Conservation (phyloP, 37 sponge, comb jelly and placozoan genomes). For the Amphimedon queenslandica region DNA sequence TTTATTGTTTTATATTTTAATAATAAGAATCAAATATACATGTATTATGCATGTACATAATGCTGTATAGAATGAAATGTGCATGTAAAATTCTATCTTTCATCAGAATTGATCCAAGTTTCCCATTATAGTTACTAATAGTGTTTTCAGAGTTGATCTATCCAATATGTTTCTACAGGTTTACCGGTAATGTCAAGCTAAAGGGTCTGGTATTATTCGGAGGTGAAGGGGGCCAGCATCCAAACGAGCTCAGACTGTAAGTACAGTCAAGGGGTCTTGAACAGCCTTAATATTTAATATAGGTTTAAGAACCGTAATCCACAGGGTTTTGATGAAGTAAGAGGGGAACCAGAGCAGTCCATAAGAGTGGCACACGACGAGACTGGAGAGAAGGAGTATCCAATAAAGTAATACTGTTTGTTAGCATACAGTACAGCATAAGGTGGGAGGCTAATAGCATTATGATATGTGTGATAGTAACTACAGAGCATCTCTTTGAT, state of each 20-base stretch:
- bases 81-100: too few relatives aligned
- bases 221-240: constrained; percentile 81
- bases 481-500: too few relatives aligned
- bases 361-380: constrained; percentile 63
- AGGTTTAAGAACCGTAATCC: constrained; percentile 89
- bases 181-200: constrained; percentile 93
- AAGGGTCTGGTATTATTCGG: constrained; percentile 84
- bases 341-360: constrained; percentile 73
- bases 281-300: neutral
- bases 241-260: constrained; percentile 81
- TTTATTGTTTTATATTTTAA: neutral
- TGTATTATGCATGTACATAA: too few relatives aligned
- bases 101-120: too few relatives aligned
- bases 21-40: neutral
- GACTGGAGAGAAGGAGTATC: constrained; percentile 77
- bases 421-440: neutral
- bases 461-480: neutral
- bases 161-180: constrained; percentile 27
- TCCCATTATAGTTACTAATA: neutral
- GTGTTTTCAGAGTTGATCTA: neutral
- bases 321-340: constrained; percentile 86
- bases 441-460: too few relatives aligned
- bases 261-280: neutral
- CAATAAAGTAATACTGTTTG: constrained; percentile 68
- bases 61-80: too few relatives aligned